These are phyloP conservation scores for Calypte anna DNA, from an alignment of 2,113 vertebrate species.

Conservation along the genomic window DNA sequence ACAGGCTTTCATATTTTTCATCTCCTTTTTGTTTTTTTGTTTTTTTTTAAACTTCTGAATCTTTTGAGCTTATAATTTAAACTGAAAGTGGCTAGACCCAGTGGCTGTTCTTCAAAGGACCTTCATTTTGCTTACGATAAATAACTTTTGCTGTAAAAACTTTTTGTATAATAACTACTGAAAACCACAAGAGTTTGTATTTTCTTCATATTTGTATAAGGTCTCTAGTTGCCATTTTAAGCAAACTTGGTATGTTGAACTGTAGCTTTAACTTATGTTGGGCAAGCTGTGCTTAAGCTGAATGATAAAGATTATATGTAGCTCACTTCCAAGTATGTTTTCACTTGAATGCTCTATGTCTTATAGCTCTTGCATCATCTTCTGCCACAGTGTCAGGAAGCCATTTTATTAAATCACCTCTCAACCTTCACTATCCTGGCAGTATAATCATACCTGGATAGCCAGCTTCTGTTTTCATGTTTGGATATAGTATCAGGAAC, in stretches of 20 bases:
- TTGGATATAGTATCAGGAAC: not conserved
- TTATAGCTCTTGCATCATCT: not conserved
- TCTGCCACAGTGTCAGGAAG: not conserved
- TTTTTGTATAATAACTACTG: not conserved
- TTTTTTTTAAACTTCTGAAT: not conserved
- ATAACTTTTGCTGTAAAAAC: not conserved
- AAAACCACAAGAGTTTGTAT: not conserved
- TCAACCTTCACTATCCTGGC: not conserved
- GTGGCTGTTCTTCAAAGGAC: not conserved
- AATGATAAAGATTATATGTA: not conserved
- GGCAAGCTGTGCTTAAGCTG: not conserved
- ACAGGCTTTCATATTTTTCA: not conserved
- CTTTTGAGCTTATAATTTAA: not conserved
- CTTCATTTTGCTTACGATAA: constrained; percentile 1
- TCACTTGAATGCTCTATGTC: not conserved
- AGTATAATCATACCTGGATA: not conserved
- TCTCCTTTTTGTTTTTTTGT: not conserved
- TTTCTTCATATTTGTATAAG: not conserved
- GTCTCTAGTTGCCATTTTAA: not conserved
- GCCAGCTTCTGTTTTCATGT: not conserved
- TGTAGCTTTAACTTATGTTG: not conserved
- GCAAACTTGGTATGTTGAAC: not conserved
- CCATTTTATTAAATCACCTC: not conserved
- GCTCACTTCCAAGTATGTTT: not conserved
- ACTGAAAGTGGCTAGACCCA: not conserved